Conservation (phyloP, 2,888 invertebrate species). For the Platycheirus albimanus region DNA sequence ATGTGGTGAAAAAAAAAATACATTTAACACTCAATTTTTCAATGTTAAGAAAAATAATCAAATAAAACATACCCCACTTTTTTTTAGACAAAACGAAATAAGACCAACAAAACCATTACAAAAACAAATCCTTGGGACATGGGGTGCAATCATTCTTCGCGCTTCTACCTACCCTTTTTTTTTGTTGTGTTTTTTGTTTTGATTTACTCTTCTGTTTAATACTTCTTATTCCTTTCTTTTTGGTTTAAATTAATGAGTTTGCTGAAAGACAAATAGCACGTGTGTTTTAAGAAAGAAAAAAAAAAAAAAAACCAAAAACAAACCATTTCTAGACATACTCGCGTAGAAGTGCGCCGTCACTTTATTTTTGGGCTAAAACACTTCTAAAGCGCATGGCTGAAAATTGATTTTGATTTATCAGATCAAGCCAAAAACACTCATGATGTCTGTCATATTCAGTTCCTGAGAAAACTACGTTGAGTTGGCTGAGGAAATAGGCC, state of each 20-base stretch:
- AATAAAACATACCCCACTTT: slow-evolving; percentile 19
- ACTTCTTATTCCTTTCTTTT: slow-evolving; percentile 14
- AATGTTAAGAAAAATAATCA: slow-evolving; percentile 22
- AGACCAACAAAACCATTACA: slow-evolving; percentile 14
- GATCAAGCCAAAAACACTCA: slow-evolving; percentile 3
- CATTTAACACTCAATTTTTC: slow-evolving; percentile 36
- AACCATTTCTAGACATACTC: slow-evolving; percentile 13
- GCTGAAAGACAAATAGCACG: slow-evolving; percentile 58
- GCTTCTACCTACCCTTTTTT: slow-evolving; percentile 7
- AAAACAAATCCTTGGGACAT: slow-evolving; percentile 26
- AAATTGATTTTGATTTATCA: slow-evolving; percentile 36
- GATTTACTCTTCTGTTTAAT: slow-evolving; percentile 15
- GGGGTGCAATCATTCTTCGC: slow-evolving; percentile 49
- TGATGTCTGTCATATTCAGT: slow-evolving; percentile 23
- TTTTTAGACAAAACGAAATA: slow-evolving; percentile 6
- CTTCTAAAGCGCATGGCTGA: slow-evolving; percentile 8
- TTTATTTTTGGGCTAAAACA: slow-evolving; percentile 11
- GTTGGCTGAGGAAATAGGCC: neutral
- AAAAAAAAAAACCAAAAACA: slow-evolving; percentile 20
- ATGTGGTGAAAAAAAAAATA: slow-evolving; percentile 1
- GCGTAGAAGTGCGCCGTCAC: slow-evolving; percentile 45
- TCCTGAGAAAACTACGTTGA: slow-evolving; percentile 14
- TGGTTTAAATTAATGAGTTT: slow-evolving; percentile 51
- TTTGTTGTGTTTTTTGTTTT: slow-evolving; percentile 11
- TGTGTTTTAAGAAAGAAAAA: slow-evolving; percentile 22